Evolutionary conservation across 2,113 vertebrate genomes (phyloP), one percentile per base, ranked within the genome.

Genomic region (Leptobrachium leishanense): DNA sequence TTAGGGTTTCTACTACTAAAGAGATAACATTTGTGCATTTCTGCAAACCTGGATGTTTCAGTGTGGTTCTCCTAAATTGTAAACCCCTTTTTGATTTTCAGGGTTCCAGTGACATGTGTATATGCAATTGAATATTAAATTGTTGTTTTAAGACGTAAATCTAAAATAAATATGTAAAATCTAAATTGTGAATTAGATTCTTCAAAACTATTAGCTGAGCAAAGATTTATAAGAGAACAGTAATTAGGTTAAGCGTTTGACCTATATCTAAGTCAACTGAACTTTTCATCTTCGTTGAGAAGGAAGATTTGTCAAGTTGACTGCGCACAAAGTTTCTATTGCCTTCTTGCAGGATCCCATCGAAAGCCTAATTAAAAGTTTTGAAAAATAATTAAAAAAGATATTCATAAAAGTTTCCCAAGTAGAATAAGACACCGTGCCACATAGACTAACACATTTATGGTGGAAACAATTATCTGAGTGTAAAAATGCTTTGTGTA

Each of bases 371-470:
- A 76, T 76, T 76, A 76, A 68, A 76, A 68, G 50, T 76, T 68
- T 15, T 5, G 39, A n/a, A 68, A 75, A 75, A 75, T 75, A 66
- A 75, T 75, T 75, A 75, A 64, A 67, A 64, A 67, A 50, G 67
- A 67, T 3, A 68, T 53, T 9, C 50, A 68, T 10, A 39, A 67
- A 75, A 75, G 57, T 76, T 76, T 40, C 39, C 50, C 74, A 43
- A 55, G 74, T 2, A 20, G 9, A 31, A 31, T 31, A 13, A 66
- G 63, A n/a, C 74, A 75, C 6, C 50, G 5, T 31, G 39, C 66
- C 46, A 76, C 43, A 9, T 67, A 41, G 42, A 76, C 40, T 57
- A 15, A 67, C 39, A 59, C 10, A 1, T 50, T 50, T 68, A 41
- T 13, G 42, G 50, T 13, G 43, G 66, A 66, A 46, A 43, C 5